phyloP scores from a whole-genome alignment of 2,113 vertebrate genomes.

The Parus major region DNA sequence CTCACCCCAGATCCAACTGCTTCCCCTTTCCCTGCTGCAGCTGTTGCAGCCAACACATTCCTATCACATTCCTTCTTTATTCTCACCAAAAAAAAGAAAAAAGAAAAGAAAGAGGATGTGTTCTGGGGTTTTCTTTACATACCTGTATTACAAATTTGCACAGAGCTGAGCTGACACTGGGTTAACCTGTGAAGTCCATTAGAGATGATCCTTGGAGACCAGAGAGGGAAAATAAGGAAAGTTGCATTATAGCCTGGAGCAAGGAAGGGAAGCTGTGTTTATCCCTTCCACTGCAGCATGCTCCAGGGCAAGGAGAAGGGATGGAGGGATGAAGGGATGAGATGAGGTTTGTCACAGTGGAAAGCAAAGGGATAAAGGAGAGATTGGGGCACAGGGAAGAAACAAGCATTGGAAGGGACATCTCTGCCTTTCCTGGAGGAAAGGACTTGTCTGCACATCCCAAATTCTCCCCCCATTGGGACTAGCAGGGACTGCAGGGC shows the following conservation, averaged over 20 bases:
- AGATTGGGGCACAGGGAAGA: background rate
- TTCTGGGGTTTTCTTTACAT: background rate
- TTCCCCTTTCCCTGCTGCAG: background rate
- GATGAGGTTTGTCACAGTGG: background rate
- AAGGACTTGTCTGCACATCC: background rate
- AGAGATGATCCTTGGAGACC: background rate
- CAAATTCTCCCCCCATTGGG: background rate
- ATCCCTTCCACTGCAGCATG: background rate
- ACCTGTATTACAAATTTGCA: background rate
- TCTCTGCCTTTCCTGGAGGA: background rate
- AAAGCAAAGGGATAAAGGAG: background rate
- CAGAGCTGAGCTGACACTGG: background rate
- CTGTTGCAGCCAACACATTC: background rate
- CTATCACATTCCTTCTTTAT: background rate
- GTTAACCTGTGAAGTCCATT: background rate
- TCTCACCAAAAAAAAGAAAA: background rate
- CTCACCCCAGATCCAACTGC: background rate
- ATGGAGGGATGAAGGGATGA: background rate
- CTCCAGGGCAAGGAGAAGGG: background rate
- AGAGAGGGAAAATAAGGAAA: background rate
- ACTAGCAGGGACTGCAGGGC: background rate
- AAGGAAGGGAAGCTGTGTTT: background rate
- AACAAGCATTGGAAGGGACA: background rate
- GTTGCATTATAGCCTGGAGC: background rate
- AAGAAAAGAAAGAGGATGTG: fast-evolving